Evolutionary conservation across 2,797 vertebrate genomes (phyloP).

Genomic region (Vireo griseus): DNA sequence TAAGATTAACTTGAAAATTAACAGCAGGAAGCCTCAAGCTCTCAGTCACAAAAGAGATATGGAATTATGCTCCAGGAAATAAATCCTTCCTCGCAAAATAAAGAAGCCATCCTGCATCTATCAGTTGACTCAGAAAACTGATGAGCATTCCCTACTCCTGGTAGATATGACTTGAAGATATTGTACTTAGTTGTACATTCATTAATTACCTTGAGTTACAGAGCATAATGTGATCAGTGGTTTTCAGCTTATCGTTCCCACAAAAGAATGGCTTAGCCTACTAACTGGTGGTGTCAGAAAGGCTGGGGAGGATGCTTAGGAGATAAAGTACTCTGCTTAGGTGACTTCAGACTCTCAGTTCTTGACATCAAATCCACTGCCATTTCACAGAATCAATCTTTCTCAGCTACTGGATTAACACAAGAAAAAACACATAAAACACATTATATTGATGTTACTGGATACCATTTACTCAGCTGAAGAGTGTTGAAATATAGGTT

Average conservation of each 20-base stretch:
- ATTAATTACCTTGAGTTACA: not conserved
- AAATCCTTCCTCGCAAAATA: not conserved
- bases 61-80: not conserved
- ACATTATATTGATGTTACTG: not conserved
- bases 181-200: not conserved
- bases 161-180: not conserved
- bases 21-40: not conserved
- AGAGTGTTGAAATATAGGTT: not conserved
- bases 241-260: not conserved
- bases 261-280: not conserved
- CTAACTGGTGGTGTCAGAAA: not conserved
- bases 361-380: not conserved
- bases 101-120: not conserved
- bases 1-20: slow-evolving; percentile 19
- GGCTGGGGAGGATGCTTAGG: not conserved
- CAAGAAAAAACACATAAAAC: not conserved
- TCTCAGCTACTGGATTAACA: not conserved
- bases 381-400: not conserved
- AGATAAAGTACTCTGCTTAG: not conserved
- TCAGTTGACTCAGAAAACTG: not conserved
- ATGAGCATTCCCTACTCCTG: not conserved
- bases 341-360: not conserved
- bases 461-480: not conserved
- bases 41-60: not conserved
- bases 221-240: not conserved